phyloP scores from a whole-genome alignment of 2,113 vertebrate genomes.

The Rostratula benghalensis region DNA sequence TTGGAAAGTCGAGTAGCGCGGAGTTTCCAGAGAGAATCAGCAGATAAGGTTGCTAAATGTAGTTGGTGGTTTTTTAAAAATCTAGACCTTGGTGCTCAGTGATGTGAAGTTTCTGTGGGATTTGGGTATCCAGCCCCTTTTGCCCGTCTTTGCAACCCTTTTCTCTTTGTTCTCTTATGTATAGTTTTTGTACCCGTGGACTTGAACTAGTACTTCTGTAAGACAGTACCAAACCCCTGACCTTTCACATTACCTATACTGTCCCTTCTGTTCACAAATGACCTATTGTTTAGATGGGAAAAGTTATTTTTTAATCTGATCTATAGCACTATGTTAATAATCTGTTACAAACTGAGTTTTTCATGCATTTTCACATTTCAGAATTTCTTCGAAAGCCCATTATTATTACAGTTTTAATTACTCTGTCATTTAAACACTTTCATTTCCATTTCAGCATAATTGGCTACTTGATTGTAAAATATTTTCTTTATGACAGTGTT shows the following conservation, averaged over 20 bases:
- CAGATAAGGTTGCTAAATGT: neutral
- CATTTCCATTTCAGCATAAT: conserved; percentile 18
- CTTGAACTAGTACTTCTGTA: neutral
- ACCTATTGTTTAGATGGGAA: neutral
- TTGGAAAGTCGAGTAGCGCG: neutral
- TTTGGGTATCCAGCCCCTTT: neutral
- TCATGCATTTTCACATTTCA: neutral
- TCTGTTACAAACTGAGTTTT: neutral
- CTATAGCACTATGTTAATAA: neutral
- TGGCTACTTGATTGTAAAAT: conserved; percentile 2
- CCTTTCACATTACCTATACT: neutral
- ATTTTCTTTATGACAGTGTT: neutral
- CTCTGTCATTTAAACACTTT: conserved; percentile 40
- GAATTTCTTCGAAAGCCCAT: conserved; percentile 12
- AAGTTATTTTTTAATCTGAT: conserved; percentile 25
- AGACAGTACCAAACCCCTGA: neutral
- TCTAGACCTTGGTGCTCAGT: neutral
- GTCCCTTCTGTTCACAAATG: neutral
- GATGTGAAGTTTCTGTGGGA: neutral
- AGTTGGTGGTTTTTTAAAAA: neutral
- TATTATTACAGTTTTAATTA: conserved; percentile 34
- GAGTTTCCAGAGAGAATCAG: neutral
- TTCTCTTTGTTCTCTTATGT: neutral
- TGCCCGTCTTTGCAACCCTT: neutral
- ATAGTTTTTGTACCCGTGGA: neutral